Base-by-base conservation (phyloP, 1,140 invertebrate species). In the Maconellicoccus hirsutus region DNA sequence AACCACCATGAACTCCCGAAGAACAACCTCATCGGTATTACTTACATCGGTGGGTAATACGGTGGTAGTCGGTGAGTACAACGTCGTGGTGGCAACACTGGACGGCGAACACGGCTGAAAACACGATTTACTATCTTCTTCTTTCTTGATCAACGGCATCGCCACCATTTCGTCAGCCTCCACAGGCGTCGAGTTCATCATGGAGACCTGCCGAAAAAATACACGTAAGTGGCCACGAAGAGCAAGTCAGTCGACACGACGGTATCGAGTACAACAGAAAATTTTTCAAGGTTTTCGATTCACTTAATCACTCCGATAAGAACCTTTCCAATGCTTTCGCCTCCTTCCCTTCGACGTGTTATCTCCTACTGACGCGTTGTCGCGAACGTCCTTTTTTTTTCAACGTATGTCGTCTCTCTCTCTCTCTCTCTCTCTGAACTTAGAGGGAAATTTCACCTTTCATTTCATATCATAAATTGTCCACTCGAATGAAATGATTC, bases 141-240 rank as follows among this genome's bases (percentile, higher is more conserved):
- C 61, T 66, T 66, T 66, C 25, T 66, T 66, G 8, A 66, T 26
- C 61, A 66, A 66, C 61, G 61, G 61, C 61, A 66, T 66, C 7
- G 61, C 61, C 19, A 66, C 61, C 61, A 66, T 66, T 23, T 66
- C 61, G 21, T 66, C 61, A 23, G 61, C 61, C 25, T 66, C 61
- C 25, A 66, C 61, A 66, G 61, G 61, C 22, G 61, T 66, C 3
- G 61, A 66, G 61, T 66, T 66, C 61, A 66, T 66, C 61, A 66
- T 66, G 21, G 61, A 66, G 25, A 66, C 61, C 61, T 66, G 21
- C 16, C n/a, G 21, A 59, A n/a, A 22, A 59, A 59, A 22, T 59
- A 7, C 52, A 42, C 39, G 39, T 42, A 42, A 42, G 39, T 42
- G 52, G n/a, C 16, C 16, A 59, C 16, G 39, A 59, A 7, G 21